phyloP scores from a whole-genome alignment of 2,797 vertebrate genomes.

The Anas acuta region DNA sequence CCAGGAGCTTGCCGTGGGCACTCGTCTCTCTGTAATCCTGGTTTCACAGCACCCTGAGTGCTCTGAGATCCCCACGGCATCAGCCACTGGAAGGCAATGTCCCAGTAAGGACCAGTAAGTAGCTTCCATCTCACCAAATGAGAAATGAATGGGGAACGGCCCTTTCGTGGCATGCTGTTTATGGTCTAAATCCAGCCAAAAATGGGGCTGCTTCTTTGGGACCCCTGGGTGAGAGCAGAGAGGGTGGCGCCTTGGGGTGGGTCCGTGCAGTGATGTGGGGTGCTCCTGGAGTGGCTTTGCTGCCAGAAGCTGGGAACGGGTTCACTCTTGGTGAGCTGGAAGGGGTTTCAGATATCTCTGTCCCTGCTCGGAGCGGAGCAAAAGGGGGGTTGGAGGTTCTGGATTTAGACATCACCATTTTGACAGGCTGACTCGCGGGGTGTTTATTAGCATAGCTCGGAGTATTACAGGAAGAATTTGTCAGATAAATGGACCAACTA shows the following conservation, averaged over 20 bases:
- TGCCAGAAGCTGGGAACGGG: neutral
- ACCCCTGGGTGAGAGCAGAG: neutral
- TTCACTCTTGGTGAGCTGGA: neutral
- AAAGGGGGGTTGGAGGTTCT: neutral
- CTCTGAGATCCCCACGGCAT: neutral
- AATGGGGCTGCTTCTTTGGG: neutral
- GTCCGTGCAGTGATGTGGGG: rapidly evolving
- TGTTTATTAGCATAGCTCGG: neutral
- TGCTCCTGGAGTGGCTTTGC: neutral
- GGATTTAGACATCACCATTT: neutral
- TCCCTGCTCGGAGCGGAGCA: neutral
- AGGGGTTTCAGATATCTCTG: neutral
- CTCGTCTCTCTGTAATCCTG: neutral
- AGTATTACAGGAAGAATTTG: neutral
- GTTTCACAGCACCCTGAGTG: neutral
- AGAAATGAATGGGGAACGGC: neutral
- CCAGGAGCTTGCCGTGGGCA: neutral
- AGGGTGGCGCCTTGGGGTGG: neutral
- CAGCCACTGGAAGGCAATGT: neutral
- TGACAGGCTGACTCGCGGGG: neutral
- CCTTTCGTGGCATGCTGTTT: neutral
- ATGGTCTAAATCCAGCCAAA: neutral
- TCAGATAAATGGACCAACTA: neutral
- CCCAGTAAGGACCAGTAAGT: neutral
- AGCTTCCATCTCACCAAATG: neutral